Conservation (phyloP, 53 echinoderm and acorn worm genomes). For the Holothuria leucospilota region DNA sequence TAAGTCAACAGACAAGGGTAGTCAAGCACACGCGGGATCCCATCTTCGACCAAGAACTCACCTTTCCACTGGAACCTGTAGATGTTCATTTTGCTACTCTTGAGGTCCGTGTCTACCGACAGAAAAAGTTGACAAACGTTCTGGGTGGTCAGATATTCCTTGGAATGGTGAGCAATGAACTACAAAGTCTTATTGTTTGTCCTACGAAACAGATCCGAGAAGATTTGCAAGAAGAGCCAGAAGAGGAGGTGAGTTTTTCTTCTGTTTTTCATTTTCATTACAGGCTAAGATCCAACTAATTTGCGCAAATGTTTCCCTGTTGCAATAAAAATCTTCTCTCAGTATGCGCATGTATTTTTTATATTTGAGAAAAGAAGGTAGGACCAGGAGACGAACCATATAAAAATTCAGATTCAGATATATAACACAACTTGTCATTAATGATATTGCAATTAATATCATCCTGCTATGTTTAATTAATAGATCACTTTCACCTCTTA, state of each 20-base stretch:
- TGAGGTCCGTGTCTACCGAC: conserved; percentile 58
- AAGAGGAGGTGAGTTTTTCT: conserved; percentile 23
- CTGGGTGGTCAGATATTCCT: conserved; percentile 23
- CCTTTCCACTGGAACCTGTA: conserved; percentile 57
- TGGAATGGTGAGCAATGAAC: conserved; percentile 57
- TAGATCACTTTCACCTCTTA: no score
- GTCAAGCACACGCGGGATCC: conserved; percentile 76
- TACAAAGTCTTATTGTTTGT: conserved; percentile 43
- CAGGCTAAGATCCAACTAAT: no score
- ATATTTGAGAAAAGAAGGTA: no score
- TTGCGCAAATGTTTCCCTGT: no score
- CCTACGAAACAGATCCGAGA: conserved; percentile 47
- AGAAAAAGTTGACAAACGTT: conserved; percentile 19
- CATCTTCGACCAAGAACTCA: conserved; percentile 71
- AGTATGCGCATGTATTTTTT: no score
- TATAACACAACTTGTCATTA: no score
- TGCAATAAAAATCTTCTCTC: no score
- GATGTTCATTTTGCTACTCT: conserved; percentile 54
- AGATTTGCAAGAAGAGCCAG: conserved; percentile 62
- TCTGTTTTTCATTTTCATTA: no score
- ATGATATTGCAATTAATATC: no score
- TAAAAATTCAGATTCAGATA: no score
- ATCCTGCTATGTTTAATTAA: no score
- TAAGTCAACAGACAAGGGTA: conserved; percentile 56
- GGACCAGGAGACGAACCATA: no score